phyloP scores from a whole-genome alignment of 2,113 vertebrate species.

The Acrocephalus kingi region DNA sequence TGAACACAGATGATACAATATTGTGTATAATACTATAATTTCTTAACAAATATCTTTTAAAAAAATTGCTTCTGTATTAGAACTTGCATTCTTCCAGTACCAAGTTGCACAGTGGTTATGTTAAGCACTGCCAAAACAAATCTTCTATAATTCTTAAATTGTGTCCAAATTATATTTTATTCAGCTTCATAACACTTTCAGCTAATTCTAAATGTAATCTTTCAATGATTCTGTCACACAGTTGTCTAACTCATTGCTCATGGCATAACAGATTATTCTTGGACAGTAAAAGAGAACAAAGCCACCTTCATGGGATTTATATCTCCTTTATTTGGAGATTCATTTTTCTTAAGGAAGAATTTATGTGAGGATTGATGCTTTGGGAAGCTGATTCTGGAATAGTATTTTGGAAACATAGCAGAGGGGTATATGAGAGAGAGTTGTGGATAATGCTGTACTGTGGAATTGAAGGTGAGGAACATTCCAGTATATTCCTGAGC shows the following conservation, averaged over 20 bases:
- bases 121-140: background rate
- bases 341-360: background rate
- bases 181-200: conserved; percentile 4
- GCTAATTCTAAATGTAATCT: conserved; percentile 33
- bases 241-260: conserved; percentile 41
- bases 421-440: background rate
- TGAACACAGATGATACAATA: background rate
- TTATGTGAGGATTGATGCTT: background rate
- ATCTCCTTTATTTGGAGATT: background rate
- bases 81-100: background rate
- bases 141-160: background rate
- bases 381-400: background rate
- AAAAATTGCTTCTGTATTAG: background rate
- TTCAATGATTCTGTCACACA: conserved; percentile 22
- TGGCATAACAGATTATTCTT: conserved; percentile 17
- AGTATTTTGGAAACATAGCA: background rate
- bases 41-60: background rate
- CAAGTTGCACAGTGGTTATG: background rate
- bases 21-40: background rate
- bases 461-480: background rate
- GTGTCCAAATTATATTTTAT: background rate
- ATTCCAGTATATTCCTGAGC: background rate
- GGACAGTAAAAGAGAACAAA: conserved; percentile 6
- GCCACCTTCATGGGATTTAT: background rate
- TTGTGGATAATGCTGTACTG: background rate